Conservation (phyloP, 2,888 invertebrate species). For the Prenolepis imparis region DNA sequence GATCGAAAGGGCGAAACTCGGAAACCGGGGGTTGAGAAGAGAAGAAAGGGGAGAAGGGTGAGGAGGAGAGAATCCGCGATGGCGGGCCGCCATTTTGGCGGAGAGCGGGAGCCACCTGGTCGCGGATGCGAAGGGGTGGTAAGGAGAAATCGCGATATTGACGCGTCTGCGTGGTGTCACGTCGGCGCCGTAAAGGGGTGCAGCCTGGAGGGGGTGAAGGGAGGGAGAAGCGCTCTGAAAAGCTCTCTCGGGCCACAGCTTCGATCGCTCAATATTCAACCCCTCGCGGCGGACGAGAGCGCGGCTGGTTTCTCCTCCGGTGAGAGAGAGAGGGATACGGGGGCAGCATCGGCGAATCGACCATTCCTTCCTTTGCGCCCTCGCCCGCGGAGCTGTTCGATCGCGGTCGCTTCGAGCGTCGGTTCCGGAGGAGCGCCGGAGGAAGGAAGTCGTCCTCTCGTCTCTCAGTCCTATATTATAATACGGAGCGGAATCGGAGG, state of each 20-base stretch:
- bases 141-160: conserved; percentile 58
- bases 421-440: conserved; percentile 61
- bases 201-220: not conserved
- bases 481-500: too few relatives aligned
- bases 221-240: conserved; percentile 68
- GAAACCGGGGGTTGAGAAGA: not conserved
- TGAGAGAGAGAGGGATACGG: conserved; percentile 64
- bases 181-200: conserved; percentile 55
- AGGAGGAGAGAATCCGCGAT: not conserved
- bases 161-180: conserved; percentile 68
- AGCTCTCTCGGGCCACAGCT: conserved; percentile 74
- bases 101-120: conserved; percentile 67
- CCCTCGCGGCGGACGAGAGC: conserved; percentile 81
- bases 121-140: conserved; percentile 43
- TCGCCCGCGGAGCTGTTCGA: conserved; percentile 82
- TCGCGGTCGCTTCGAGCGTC: conserved; percentile 71
- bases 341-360: conserved; percentile 79
- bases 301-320: conserved; percentile 68
- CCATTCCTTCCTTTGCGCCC: conserved; percentile 81
- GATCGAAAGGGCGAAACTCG: conserved; percentile 65
- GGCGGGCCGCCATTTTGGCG: conserved; percentile 29
- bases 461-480: too few relatives aligned
- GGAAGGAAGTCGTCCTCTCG: conserved; percentile 51
- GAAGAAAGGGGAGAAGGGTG: not conserved
- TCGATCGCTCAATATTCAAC: conserved; percentile 86